A percentile compares a stretch with the other conserved stretches of the same genome.
Evolutionary conservation across 2,888 invertebrate genomes (phyloP).

Genomic region (Autographa gamma): DNA sequence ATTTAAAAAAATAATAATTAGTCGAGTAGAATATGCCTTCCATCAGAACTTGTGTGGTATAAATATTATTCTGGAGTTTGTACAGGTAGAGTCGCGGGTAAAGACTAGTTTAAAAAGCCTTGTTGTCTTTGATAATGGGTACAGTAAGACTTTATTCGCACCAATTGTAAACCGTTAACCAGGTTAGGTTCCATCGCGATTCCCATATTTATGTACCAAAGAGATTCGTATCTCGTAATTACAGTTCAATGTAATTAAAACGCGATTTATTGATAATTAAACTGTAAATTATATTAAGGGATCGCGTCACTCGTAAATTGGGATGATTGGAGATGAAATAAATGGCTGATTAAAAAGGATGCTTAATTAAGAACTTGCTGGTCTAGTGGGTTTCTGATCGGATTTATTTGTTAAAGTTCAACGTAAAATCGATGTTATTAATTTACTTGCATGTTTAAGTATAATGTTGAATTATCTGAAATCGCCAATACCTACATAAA

Average conservation of each 20-base stretch:
- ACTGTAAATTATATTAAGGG: constrained; percentile 23
- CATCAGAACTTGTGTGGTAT: too few species aligned
- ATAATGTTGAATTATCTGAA: too few species aligned
- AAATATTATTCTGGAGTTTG: too few species aligned
- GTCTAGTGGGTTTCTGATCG: not conserved
- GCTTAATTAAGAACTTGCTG: not conserved
- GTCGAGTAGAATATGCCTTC: too few species aligned
- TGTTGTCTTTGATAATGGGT: too few species aligned
- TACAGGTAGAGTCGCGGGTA: too few species aligned
- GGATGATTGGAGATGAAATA: constrained; percentile 18
- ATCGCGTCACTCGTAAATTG: constrained; percentile 10
- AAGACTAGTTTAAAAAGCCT: too few species aligned
- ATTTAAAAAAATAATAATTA: too few species aligned
- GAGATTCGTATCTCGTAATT: constrained; percentile 42
- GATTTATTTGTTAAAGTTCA: not conserved
- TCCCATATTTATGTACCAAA: constrained; percentile 14
- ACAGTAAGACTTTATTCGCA: not conserved
- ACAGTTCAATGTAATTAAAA: constrained; percentile 29
- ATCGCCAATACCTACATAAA: too few species aligned
- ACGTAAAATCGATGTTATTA: too few species aligned
- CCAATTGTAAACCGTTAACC: not conserved
- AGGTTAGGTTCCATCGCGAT: not conserved
- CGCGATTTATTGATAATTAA: constrained; percentile 23
- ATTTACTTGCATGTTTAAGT: too few species aligned
- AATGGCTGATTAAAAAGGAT: not conserved